phyloP scores from a whole-genome alignment of 1,140 invertebrate genomes.

The Manduca sexta region DNA sequence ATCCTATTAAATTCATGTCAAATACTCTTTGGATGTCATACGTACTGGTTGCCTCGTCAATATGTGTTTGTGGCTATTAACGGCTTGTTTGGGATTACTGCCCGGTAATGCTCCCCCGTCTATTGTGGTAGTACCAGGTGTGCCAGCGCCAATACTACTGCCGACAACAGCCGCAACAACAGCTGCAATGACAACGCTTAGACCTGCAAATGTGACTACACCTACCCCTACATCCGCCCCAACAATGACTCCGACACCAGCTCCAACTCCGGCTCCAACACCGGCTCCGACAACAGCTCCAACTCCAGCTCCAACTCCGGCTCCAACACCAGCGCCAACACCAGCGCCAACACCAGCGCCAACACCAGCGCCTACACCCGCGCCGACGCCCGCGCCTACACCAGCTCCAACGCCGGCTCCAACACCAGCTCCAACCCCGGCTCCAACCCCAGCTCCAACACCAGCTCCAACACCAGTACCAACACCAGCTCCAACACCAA shows the following conservation, averaged over 20 bases:
- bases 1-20: slow-evolving; percentile 11
- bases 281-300: too few species aligned
- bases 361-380: slow-evolving; percentile 3
- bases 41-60: not conserved
- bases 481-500: too few species aligned
- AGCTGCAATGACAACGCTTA: slow-evolving; percentile 14
- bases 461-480: too few species aligned
- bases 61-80: slow-evolving; percentile 70
- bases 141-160: slow-evolving; percentile 39
- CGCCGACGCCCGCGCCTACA: too few species aligned
- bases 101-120: slow-evolving; percentile 37
- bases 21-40: not conserved
- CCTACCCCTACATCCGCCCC: slow-evolving; percentile 11
- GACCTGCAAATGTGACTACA: slow-evolving; percentile 9
- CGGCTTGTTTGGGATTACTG: slow-evolving; percentile 60
- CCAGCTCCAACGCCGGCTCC: too few species aligned
- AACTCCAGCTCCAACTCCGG: too few species aligned
- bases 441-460: too few species aligned
- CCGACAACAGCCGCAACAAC: slow-evolving; percentile 39
- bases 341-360: not conserved
- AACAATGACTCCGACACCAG: slow-evolving; percentile 12
- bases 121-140: slow-evolving; percentile 45
- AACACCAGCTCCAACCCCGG: too few species aligned
- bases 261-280: slow-evolving; percentile 5
- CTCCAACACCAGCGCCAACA: too few species aligned